These are phyloP conservation scores for Lanistes nyassanus DNA, from an alignment of 1,140 invertebrate species.

Conservation along the genomic window DNA sequence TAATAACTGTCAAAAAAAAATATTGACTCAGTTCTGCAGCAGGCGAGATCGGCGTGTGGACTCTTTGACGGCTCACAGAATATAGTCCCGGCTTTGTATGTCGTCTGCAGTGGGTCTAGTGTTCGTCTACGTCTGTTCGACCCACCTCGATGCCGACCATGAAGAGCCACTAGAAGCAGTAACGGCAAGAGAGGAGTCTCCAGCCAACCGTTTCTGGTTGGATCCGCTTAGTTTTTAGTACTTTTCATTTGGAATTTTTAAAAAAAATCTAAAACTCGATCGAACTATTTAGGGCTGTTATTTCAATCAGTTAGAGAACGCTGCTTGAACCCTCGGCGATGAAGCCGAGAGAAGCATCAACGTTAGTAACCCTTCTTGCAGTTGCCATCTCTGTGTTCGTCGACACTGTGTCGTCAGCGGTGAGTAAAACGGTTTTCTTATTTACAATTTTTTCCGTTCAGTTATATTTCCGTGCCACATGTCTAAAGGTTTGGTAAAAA, in stretches of 20 bases:
- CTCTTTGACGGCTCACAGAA: neutral
- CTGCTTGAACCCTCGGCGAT: conserved; percentile 14
- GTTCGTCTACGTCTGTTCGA: neutral
- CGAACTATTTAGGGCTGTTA: neutral
- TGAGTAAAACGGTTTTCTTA: neutral
- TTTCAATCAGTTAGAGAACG: neutral
- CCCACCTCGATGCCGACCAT: conserved; percentile 16
- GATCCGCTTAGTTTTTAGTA: neutral
- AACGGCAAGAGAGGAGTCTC: too few species aligned
- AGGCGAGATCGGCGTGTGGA: too few species aligned
- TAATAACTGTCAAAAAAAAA: too few species aligned
- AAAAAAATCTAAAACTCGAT: neutral
- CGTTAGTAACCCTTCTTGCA: conserved; percentile 18
- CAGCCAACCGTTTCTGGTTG: too few species aligned
- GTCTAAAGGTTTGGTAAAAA: too few species aligned
- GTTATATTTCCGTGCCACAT: too few species aligned
- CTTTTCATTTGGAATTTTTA: neutral
- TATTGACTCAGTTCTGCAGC: too few species aligned
- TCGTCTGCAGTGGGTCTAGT: conserved; percentile 13
- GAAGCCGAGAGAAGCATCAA: conserved; percentile 22
- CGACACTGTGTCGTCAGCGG: conserved; percentile 23
- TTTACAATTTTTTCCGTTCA: too few species aligned
- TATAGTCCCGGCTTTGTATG: conserved; percentile 20
- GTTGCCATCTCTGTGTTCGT: conserved; percentile 24
- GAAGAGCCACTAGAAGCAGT: neutral